Conservation (phyloP, 2,113 vertebrate species). For the Meriones unguiculatus region DNA sequence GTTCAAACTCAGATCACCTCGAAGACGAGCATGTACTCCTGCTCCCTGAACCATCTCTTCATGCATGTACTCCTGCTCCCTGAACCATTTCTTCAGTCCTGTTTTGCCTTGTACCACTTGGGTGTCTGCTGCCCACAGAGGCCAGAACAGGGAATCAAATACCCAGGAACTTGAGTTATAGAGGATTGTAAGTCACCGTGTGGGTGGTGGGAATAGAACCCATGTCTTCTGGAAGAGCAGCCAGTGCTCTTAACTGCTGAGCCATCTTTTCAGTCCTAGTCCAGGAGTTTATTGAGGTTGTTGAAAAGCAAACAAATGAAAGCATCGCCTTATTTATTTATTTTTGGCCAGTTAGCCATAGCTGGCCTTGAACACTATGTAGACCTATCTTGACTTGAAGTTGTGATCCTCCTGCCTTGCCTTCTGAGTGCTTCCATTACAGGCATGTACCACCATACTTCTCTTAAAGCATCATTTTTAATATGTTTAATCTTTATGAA, state of each 20-base stretch:
- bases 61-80: neutral
- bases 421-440: neutral
- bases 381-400: neutral
- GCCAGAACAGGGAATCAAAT: neutral
- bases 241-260: neutral
- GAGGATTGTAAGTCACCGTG: neutral
- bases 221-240: neutral
- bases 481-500: neutral
- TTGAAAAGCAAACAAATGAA: neutral
- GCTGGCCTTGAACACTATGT: neutral
- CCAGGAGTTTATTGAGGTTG: neutral
- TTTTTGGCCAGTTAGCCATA: neutral
- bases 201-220: neutral
- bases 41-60: neutral
- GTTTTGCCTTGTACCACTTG: neutral
- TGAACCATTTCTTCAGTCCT: neutral
- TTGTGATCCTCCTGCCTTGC: neutral
- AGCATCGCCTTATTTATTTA: neutral
- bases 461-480: neutral
- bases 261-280: neutral
- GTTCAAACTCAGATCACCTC: neutral
- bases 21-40: neutral
- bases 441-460: neutral
- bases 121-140: neutral
- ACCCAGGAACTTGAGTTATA: neutral